Evolutionary conservation across 2,113 vertebrate genomes (phyloP).

Genomic region (Antigone vipio): DNA sequence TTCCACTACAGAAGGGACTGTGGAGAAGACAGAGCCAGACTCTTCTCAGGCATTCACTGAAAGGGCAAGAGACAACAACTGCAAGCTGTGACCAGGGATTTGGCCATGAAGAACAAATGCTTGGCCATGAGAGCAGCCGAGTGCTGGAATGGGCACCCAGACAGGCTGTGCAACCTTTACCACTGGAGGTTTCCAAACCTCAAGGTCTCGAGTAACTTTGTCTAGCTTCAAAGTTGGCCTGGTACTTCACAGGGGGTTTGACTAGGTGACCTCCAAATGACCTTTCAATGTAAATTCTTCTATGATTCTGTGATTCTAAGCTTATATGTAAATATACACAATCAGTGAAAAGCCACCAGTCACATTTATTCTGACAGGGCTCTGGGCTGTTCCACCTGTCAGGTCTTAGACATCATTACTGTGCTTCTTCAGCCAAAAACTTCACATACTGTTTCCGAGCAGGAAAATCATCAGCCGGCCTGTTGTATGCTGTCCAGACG

Average conservation of each 20-base stretch:
- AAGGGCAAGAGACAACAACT: background rate
- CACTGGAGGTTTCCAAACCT: background rate
- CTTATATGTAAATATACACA: background rate
- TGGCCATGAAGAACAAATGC: background rate
- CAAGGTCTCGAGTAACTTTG: background rate
- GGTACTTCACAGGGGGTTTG: background rate
- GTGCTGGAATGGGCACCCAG: background rate
- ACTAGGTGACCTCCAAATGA: background rate
- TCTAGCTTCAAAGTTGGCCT: background rate
- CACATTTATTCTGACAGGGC: background rate
- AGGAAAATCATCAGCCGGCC: slow-evolving; percentile 85
- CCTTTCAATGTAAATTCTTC: background rate
- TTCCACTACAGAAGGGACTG: background rate
- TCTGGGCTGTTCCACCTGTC: background rate
- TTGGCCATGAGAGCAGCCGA: background rate
- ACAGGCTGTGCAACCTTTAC: background rate
- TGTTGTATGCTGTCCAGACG: slow-evolving; percentile 89
- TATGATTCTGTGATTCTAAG: background rate
- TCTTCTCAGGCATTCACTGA: background rate
- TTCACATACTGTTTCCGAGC: slow-evolving; percentile 78
- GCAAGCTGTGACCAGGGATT: background rate
- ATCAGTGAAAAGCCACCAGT: background rate
- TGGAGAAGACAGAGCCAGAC: background rate
- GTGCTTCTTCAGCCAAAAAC: slow-evolving; percentile 41
- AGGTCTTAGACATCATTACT: background rate